These are phyloP conservation scores for Cephus cinctus DNA, from an alignment of 1,140 invertebrate species.

Conservation along the genomic window DNA sequence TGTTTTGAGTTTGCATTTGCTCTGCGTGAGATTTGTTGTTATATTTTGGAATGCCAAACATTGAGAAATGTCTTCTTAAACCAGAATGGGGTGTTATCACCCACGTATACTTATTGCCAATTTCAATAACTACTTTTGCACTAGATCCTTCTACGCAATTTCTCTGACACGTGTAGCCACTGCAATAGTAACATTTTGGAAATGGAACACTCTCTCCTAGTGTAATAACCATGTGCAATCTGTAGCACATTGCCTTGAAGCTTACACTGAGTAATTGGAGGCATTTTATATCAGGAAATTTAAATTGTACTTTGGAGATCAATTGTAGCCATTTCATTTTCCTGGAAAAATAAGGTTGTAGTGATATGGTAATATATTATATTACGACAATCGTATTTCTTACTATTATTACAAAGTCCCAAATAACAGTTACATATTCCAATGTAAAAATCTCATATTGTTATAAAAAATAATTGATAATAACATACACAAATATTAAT, in stretches of 20 bases:
- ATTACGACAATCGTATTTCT: no score
- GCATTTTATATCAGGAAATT: slow-evolving; percentile 52
- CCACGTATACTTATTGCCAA: slow-evolving; percentile 57
- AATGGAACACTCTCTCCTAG: slow-evolving; percentile 46
- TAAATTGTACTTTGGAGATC: slow-evolving; percentile 49
- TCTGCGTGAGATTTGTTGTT: slow-evolving; percentile 42
- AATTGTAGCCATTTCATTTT: slow-evolving; percentile 55
- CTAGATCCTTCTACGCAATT: slow-evolving; percentile 52
- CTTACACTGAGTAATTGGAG: slow-evolving; percentile 48
- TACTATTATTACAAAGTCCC: no score
- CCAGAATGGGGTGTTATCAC: slow-evolving; percentile 50
- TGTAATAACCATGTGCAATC: slow-evolving; percentile 50
- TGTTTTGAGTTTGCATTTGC: slow-evolving; percentile 33
- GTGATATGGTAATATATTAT: no score
- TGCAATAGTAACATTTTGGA: slow-evolving; percentile 52
- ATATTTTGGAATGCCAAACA: slow-evolving; percentile 54
- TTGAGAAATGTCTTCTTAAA: slow-evolving; percentile 48
- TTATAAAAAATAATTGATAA: no score
- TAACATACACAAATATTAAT: no score
- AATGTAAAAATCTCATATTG: no score
- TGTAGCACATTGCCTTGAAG: slow-evolving; percentile 54
- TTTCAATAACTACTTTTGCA: slow-evolving; percentile 54
- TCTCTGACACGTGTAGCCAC: slow-evolving; percentile 52
- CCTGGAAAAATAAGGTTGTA: slow-evolving; percentile 38
- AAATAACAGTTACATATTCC: no score